A percentile compares a stretch with the other conserved stretches of the same genome.
phyloP scores from a whole-genome alignment of 2,113 vertebrate genomes.

The Regulus satrapa region DNA sequence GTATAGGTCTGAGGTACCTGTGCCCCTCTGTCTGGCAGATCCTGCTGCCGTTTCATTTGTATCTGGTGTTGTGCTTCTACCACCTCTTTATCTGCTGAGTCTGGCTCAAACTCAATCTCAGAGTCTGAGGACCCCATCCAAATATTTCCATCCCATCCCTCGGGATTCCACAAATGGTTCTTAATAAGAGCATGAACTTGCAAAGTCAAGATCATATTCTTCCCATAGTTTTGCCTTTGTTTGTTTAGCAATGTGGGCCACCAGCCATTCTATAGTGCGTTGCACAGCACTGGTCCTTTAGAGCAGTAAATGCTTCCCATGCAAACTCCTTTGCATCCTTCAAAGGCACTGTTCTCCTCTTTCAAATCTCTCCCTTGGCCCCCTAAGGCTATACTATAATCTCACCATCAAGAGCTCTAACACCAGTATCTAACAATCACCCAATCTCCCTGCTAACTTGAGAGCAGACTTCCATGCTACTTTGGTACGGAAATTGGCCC shows the following conservation, averaged over 20 bases:
- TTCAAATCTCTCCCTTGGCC: not conserved
- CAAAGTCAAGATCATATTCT: not conserved
- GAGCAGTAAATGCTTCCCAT: not conserved
- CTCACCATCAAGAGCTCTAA: not conserved
- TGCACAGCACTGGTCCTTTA: not conserved
- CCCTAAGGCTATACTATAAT: not conserved
- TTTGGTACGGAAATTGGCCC: not conserved
- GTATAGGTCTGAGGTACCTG: not conserved
- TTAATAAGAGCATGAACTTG: not conserved
- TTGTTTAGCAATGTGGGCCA: not conserved
- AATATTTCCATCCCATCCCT: not conserved
- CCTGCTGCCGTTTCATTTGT: not conserved
- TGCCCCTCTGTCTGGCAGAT: not conserved
- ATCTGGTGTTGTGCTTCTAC: not conserved
- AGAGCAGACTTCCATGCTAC: not conserved
- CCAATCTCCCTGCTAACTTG: not conserved
- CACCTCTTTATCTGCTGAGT: not conserved
- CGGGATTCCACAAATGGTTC: not conserved
- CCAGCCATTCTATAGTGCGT: not conserved
- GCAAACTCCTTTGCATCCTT: not conserved
- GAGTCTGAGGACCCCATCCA: not conserved
- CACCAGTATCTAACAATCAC: not conserved
- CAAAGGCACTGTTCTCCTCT: not conserved
- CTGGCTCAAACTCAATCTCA: not conserved
- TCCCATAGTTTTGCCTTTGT: not conserved